Base-by-base conservation (phyloP, 2,888 invertebrate genomes). In the Falcaria lacertinaria region DNA sequence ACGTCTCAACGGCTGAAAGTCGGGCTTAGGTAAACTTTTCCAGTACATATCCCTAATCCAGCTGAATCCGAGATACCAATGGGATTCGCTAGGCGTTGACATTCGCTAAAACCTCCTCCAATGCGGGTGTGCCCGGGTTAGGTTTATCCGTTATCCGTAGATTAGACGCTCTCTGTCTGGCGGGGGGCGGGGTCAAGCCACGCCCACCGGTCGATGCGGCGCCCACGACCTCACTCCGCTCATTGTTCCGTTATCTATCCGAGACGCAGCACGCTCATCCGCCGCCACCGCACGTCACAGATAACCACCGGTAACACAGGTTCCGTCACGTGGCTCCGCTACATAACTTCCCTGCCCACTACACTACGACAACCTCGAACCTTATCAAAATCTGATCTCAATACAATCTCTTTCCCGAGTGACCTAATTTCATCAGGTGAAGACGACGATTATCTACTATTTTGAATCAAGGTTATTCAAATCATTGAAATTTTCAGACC, bases 141-240 rank as follows among this genome's bases (percentile, higher is more conserved):
- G 76, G 77, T 76, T 86, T 80, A 88, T 88, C 88, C 88, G 79
- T 84, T 88, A 89, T 86, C 83, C 86, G 74, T 60, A 84, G 89
- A 89, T 89, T 87, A 89, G 84, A 64, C 74, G 80, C 64, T 78
- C 78, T 79, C 79, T 74, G 75, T 77, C 76, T 77, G 65, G 71
- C 67, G 78, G 77, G 62, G 69, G 88, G 88, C 84, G 85, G 84
- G 80, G 82, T 74, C 75, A 53, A 57, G 77, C 78, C 86, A 84
- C 86, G 87, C 87, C 87, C 69, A 80, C 82, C 86, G 87, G 84
- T 87, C 87, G 86, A 87, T 86, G 83, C 73, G 67, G 78, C 57
- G 55, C 60, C 66, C 68, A 75, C 72, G 71, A 64, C 61, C 63
- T 52, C 54, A 60, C 63, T 52, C 63, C 57, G 56, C 73, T 71